Percentiles rank a stretch among this genome's conserved stretches.
Conservation (phyloP, 2,888 invertebrate species). For the Neoascia interrupta region DNA sequence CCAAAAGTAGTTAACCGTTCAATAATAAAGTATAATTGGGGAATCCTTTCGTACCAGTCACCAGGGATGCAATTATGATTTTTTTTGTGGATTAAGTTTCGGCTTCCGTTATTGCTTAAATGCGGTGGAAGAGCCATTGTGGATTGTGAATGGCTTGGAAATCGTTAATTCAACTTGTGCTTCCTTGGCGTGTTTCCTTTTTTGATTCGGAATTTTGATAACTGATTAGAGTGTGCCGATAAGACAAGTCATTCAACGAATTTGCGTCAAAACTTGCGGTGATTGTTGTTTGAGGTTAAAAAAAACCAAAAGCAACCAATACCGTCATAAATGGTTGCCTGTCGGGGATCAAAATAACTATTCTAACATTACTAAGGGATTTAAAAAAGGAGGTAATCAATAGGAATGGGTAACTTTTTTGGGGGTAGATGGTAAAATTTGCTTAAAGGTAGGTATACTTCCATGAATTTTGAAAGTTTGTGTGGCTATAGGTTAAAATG, state of each 20-base stretch:
- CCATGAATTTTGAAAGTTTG: too few species aligned
- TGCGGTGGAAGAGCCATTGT: too few species aligned
- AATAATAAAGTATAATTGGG: constrained; percentile 65
- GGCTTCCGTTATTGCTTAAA: constrained; percentile 1
- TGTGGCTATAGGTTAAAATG: too few species aligned
- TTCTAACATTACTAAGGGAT: too few species aligned
- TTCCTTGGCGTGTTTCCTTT: constrained; percentile 17
- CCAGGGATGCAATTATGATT: constrained; percentile 71
- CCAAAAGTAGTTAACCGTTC: constrained; percentile 46
- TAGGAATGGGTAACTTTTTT: too few species aligned
- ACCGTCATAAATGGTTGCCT: too few species aligned
- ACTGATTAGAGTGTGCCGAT: constrained; percentile 32
- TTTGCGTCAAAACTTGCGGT: neutral
- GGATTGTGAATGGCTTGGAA: constrained; percentile 29
- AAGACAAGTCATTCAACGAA: constrained; percentile 24
- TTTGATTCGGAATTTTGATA: constrained; percentile 10
- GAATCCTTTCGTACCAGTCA: constrained; percentile 70
- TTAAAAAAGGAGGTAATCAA: too few species aligned
- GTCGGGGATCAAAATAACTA: too few species aligned
- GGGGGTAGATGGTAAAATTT: too few species aligned
- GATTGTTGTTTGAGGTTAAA: too few species aligned
- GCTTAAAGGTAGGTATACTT: too few species aligned
- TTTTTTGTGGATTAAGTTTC: constrained; percentile 15
- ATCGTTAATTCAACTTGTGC: constrained; percentile 55
- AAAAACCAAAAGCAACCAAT: too few species aligned